phyloP scores from a whole-genome alignment of 2,113 vertebrate genomes.

The Pollachius pollachius region DNA sequence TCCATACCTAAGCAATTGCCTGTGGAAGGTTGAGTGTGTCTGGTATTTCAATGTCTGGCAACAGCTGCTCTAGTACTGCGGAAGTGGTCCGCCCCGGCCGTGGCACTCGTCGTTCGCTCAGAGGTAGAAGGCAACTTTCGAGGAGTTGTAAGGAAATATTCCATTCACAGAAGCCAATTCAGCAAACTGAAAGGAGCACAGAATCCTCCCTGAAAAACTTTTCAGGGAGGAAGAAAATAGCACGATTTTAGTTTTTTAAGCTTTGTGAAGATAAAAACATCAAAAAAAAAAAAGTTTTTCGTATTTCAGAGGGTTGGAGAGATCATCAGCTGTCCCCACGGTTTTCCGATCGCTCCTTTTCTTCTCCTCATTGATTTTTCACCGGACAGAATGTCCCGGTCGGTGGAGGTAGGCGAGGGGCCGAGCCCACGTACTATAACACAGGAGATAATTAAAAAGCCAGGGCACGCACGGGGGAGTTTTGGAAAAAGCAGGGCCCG shows the following conservation, averaged over 20 bases:
- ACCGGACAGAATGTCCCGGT: no score
- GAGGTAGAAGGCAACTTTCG: conserved; percentile 28
- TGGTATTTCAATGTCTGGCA: conserved; percentile 10
- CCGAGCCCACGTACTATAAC: not conserved
- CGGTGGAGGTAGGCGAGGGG: not conserved
- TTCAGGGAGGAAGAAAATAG: no score
- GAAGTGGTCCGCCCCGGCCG: no score
- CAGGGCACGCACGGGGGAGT: conserved; percentile 46
- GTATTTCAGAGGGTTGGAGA: no score
- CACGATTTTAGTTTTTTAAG: no score
- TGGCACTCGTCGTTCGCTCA: conserved; percentile 30
- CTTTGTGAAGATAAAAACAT: no score
- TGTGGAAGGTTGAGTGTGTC: no score
- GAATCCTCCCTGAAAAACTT: conserved; percentile 21
- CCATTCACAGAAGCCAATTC: conserved; percentile 47
- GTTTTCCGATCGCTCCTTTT: no score
- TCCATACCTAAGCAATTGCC: no score
- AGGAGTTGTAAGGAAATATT: conserved; percentile 52
- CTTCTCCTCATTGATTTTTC: no score
- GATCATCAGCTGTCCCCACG: no score
- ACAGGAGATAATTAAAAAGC: conserved; percentile 53
- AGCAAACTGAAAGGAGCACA: conserved; percentile 41
- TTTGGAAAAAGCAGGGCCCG: conserved; percentile 24
- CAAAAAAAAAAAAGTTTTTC: no score
- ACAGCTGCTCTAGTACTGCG: conserved; percentile 21